A percentile compares a stretch with the other conserved stretches of the same genome.
These are phyloP conservation scores for Apodemus sylvaticus DNA, from an alignment of 2,113 vertebrate genomes.

Conservation along the genomic window DNA sequence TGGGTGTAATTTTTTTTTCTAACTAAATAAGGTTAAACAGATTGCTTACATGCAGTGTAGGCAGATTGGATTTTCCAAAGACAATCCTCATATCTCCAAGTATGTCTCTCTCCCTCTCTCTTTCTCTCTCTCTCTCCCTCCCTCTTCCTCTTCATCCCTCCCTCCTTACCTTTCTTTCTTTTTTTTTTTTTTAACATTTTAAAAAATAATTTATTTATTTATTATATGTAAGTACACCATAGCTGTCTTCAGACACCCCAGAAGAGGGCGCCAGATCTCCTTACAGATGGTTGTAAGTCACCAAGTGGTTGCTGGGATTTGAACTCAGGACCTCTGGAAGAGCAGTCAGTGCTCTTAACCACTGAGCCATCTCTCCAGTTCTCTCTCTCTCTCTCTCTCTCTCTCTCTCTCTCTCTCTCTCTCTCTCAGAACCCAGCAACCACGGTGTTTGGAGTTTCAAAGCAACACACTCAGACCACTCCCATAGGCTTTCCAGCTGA, in stretches of 20 bases:
- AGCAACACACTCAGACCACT: not conserved
- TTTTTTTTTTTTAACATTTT: too few species aligned
- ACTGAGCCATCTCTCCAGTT: rapidly evolving
- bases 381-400: rapidly evolving
- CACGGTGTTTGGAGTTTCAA: not conserved
- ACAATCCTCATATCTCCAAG: not conserved
- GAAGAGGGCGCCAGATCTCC: too few species aligned
- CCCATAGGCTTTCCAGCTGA: not conserved
- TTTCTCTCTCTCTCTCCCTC: too few species aligned
- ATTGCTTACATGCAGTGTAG: not conserved
- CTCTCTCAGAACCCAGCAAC: not conserved
- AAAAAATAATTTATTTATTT: too few species aligned
- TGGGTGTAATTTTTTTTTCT: not conserved
- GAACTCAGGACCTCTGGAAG: too few species aligned
- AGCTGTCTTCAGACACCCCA: too few species aligned
- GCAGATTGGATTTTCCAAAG: not conserved
- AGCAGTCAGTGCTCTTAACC: too few species aligned
- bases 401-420: not conserved
- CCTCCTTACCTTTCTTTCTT: rapidly evolving
- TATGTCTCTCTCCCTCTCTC: rapidly evolving
- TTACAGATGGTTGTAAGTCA: too few species aligned
- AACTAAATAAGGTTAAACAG: not conserved
- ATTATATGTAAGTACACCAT: too few species aligned
- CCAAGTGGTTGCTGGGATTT: too few species aligned
- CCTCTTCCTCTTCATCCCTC: rapidly evolving